Percentiles rank a stretch among this genome's conserved stretches.
Evolutionary conservation across 2,797 vertebrate genomes (phyloP).

Genomic region (Jordanella pulchra): DNA sequence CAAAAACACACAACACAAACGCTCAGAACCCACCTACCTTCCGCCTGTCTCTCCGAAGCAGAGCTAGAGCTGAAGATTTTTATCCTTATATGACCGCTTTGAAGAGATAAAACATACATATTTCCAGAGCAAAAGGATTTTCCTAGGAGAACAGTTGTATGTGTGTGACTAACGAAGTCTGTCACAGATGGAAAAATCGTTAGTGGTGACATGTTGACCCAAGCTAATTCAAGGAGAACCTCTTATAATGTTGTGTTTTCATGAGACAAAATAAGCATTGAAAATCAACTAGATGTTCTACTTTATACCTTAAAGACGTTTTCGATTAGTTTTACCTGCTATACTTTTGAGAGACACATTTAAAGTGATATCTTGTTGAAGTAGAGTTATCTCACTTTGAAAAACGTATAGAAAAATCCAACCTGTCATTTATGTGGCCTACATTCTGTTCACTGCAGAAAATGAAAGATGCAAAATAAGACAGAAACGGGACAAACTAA

Average conservation of each 20-base stretch:
- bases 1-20: constrained; percentile 63
- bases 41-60: constrained; percentile 66
- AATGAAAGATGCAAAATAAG: no score
- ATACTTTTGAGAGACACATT: neutral
- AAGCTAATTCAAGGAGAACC: constrained; percentile 6
- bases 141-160: constrained; percentile 29
- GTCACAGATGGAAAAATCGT: constrained; percentile 14
- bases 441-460: no score
- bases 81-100: constrained; percentile 60
- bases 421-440: no score
- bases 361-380: neutral
- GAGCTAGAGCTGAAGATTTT: constrained; percentile 39
- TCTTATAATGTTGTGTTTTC: neutral
- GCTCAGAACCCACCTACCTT: constrained; percentile 73
- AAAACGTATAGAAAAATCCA: no score
- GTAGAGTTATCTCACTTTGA: neutral
- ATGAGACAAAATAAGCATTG: neutral
- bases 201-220: constrained; percentile 14
- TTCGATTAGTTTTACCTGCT: neutral
- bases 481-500: no score
- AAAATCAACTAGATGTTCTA: neutral
- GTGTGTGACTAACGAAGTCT: constrained; percentile 41
- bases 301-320: neutral
- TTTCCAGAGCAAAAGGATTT: constrained; percentile 42
- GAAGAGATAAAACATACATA: constrained; percentile 28